These are phyloP conservation scores for Melanerpes aurifrons DNA, from an alignment of 2,113 vertebrate species.

Conservation along the genomic window DNA sequence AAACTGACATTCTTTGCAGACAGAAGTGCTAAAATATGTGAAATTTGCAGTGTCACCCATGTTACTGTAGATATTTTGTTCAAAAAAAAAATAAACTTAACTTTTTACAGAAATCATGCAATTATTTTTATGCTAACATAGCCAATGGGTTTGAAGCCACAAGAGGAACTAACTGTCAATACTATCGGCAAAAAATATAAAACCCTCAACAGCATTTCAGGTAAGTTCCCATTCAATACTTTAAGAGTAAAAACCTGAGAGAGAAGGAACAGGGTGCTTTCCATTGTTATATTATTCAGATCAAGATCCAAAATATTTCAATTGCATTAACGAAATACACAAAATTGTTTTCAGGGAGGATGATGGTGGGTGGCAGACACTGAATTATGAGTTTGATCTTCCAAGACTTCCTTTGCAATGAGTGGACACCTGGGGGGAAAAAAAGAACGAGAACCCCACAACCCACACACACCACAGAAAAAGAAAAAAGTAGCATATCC, in stretches of 20 bases:
- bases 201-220: background rate
- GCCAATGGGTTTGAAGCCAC: background rate
- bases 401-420: background rate
- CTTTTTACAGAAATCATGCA: constrained; percentile 58
- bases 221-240: background rate
- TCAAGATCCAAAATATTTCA: background rate
- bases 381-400: background rate
- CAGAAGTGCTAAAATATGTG: constrained; percentile 47
- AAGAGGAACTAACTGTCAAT: background rate
- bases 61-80: constrained; percentile 73
- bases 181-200: background rate
- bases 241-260: background rate
- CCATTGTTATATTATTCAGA: background rate
- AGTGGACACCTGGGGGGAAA: background rate
- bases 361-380: background rate
- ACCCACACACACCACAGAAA: too few relatives aligned
- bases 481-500: background rate
- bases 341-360: background rate
- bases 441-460: background rate
- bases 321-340: background rate
- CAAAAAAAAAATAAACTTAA: constrained; percentile 75
- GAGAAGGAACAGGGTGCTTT: background rate
- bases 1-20: constrained; percentile 29
- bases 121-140: background rate
- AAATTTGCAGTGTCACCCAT: constrained; percentile 43